Evolutionary conservation across 2,797 vertebrate species (phyloP).

Genomic region (Poeciliopsis paucimaculata): DNA sequence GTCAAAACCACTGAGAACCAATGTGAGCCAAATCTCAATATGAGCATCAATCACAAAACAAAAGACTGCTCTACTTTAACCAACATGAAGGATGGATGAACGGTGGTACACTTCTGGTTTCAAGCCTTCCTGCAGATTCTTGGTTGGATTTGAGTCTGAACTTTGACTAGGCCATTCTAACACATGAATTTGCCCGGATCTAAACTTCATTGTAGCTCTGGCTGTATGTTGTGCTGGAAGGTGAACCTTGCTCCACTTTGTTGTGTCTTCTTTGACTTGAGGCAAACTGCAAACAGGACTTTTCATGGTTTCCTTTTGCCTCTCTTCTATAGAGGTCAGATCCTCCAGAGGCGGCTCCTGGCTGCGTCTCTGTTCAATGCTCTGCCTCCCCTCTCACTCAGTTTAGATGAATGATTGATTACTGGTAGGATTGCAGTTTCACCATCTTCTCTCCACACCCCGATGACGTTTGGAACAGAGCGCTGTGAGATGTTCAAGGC

Average conservation of each 20-base stretch:
- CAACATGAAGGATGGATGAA: not conserved
- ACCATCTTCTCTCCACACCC: not conserved
- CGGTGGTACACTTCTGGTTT: not conserved
- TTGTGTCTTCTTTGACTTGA: not conserved
- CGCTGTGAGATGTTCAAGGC: not conserved
- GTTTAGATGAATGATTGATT: not conserved
- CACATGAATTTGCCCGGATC: not conserved
- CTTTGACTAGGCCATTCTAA: not conserved
- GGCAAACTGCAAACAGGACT: not conserved
- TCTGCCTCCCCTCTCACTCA: not conserved
- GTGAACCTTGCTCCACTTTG: not conserved
- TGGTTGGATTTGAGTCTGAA: not conserved
- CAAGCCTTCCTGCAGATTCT: not conserved
- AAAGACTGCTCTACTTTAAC: not conserved
- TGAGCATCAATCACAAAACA: not conserved
- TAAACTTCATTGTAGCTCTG: not conserved
- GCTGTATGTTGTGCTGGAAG: not conserved
- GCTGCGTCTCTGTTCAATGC: not conserved
- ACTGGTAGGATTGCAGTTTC: not conserved
- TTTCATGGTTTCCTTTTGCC: not conserved
- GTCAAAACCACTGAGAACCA: not conserved
- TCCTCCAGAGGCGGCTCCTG: not conserved
- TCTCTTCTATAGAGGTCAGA: not conserved
- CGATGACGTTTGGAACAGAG: not conserved
- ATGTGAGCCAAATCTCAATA: not conserved